These are phyloP conservation scores for Aldabrachelys gigantea DNA, from an alignment of 2,113 vertebrate species.

Conservation along the genomic window DNA sequence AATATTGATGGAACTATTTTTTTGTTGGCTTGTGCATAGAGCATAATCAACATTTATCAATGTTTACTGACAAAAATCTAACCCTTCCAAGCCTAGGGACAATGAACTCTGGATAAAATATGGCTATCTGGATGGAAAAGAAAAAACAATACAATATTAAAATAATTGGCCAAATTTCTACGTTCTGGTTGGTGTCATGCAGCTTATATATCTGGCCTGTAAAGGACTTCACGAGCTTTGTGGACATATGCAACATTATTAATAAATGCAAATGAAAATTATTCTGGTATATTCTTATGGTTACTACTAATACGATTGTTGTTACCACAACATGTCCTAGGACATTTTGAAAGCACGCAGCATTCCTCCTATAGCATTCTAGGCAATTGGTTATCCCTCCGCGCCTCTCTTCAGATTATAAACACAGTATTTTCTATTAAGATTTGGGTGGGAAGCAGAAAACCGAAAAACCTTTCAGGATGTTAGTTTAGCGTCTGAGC, in stretches of 20 bases:
- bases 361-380: neutral
- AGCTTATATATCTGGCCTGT: conserved; percentile 53
- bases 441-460: conserved; percentile 34
- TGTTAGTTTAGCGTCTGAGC: conserved; percentile 45
- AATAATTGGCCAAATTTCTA: conserved; percentile 64
- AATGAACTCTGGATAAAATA: conserved; percentile 56
- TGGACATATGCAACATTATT: conserved; percentile 63
- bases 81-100: neutral
- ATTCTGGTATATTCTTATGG: conserved; percentile 61
- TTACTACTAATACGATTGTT: conserved; percentile 48
- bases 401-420: conserved; percentile 49
- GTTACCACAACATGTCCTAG: conserved; percentile 41
- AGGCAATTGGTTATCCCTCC: conserved; percentile 49
- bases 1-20: neutral
- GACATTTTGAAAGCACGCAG: conserved; percentile 39
- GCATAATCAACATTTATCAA: neutral
- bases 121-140: conserved; percentile 56
- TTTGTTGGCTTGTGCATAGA: neutral
- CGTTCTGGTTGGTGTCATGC: conserved; percentile 34
- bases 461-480: conserved; percentile 28
- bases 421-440: conserved; percentile 50
- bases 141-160: conserved; percentile 53
- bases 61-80: neutral
- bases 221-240: conserved; percentile 71
- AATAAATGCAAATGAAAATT: conserved; percentile 51